Base-by-base conservation (phyloP, 1,140 invertebrate genomes). In the Carposina sasakii region DNA sequence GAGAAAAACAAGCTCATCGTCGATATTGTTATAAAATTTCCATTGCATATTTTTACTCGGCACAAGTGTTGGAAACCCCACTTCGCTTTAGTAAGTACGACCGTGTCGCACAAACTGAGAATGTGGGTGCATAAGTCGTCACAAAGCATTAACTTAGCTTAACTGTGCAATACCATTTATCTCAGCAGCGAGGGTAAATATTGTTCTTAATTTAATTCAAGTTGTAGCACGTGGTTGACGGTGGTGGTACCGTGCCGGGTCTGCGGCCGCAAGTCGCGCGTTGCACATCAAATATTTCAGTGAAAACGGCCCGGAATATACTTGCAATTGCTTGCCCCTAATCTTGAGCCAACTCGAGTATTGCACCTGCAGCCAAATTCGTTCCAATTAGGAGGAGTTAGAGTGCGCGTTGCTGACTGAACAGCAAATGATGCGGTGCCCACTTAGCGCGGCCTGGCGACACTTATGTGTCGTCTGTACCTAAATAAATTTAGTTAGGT, bases 161-260 rank as follows among this genome's bases (percentile, higher is more conserved):
- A 74, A 76, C 66, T 73, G 67, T 69, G 69, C 71, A 75, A 75
- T 78, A 75, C 73, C 76, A 74, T 82, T 81, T 81, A 78, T 78
- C 72, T 72, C 54, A 53, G 59, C 60, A 53, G 50, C 57, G 63
- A 56, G 69, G 66, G 74, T 76, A 81, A 84, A 82, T 84, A 79
- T 84, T 84, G 78, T 83, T 82, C 72, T 81, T 77, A 84, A 84
- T 84, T 85, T 85, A 85, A 82, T 76, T 82, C 70, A 72, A 83
- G 73, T 84, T 71, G 71, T n/a, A 50, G 67, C 53, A 58, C 45
- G 53, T 39, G 19, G 36, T 4, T 13, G 36, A 20, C 51, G 48
- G 34, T 23, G 57, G 61, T 52, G 51, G 56, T 56, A 55, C 53
- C 49, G 56, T 56, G 54, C n/a, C n/a, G n/a, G n/a, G n/a, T n/a